phyloP scores from a whole-genome alignment of 2,113 vertebrate genomes.

The Mustela nigripes region DNA sequence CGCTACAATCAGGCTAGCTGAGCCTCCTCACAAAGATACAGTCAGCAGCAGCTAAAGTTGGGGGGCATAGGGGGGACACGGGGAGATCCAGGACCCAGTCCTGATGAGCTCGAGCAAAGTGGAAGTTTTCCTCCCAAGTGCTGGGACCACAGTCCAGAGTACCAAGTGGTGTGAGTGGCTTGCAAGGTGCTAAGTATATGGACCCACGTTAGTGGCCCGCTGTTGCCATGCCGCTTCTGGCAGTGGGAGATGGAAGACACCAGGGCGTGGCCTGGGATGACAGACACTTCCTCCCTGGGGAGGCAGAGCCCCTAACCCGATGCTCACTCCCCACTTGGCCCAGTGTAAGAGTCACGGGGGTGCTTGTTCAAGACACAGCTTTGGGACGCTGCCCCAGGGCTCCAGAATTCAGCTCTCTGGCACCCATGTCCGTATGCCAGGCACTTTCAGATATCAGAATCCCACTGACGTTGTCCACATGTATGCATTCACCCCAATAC shows the following conservation, averaged over 20 bases:
- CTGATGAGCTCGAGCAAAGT: not conserved
- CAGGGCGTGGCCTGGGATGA: not conserved
- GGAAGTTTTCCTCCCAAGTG: not conserved
- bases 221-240: not conserved
- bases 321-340: not conserved
- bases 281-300: not conserved
- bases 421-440: rapidly evolving
- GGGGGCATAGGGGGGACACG: rapidly evolving
- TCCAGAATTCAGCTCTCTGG: not conserved
- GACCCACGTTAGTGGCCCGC: rapidly evolving
- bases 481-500: rapidly evolving
- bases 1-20: rapidly evolving
- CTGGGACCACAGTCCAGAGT: not conserved
- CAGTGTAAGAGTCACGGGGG: rapidly evolving
- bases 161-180: not conserved
- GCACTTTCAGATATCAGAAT: not conserved
- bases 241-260: too few relatives aligned
- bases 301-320: too few relatives aligned
- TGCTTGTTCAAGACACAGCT: not conserved
- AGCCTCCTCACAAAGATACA: not conserved
- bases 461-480: not conserved
- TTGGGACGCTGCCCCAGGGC: not conserved
- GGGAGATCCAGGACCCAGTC: not conserved
- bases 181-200: not conserved
- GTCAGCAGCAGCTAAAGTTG: not conserved